Conservation (phyloP, 2,797 vertebrate genomes). For the Vespertilio murinus region DNA sequence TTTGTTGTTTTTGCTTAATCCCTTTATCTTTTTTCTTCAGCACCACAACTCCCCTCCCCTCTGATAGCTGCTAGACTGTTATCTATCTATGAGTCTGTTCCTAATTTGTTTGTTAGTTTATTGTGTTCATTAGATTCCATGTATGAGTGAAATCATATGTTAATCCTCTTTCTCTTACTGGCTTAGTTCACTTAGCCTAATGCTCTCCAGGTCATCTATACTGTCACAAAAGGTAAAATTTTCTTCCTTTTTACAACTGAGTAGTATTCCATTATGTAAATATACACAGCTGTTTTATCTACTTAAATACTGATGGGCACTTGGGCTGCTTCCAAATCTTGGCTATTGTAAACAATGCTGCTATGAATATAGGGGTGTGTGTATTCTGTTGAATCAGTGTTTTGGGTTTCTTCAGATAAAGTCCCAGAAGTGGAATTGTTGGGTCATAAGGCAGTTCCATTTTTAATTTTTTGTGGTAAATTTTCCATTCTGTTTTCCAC, state of each 20-base stretch:
- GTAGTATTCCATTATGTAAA: background rate
- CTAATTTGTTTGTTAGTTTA: background rate
- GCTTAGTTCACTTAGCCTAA: background rate
- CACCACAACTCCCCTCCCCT: background rate
- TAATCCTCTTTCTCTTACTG: background rate
- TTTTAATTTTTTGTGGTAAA: background rate
- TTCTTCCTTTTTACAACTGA: background rate
- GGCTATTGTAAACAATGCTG: background rate
- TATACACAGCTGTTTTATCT: background rate
- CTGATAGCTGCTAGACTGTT: background rate
- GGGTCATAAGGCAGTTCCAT: background rate
- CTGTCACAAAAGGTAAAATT: background rate
- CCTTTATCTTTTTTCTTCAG: background rate
- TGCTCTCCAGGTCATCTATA: background rate
- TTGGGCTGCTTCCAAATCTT: background rate
- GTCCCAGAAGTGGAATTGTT: background rate
- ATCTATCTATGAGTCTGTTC: background rate
- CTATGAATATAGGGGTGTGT: background rate
- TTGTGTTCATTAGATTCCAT: background rate
- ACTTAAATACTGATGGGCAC: background rate
- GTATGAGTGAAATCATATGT: background rate
- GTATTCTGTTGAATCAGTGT: background rate
- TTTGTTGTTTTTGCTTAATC: background rate
- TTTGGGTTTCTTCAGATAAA: background rate
- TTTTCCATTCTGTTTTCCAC: background rate